These are phyloP conservation scores for Sciurus carolinensis DNA, from an alignment of 2,797 vertebrate genomes.

Conservation along the genomic window DNA sequence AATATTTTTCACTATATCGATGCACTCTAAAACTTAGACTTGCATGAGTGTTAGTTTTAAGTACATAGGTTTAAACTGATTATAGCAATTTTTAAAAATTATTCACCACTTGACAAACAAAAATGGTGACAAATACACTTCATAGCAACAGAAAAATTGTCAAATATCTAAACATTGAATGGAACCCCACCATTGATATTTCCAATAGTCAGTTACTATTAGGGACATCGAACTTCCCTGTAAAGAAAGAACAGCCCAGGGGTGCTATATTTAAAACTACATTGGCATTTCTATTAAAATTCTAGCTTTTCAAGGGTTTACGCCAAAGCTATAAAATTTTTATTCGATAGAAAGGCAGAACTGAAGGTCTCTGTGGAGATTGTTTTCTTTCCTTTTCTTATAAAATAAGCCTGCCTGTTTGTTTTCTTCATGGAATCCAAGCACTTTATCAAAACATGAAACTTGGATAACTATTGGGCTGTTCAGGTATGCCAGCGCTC, in stretches of 20 bases:
- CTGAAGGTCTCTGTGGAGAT: slow-evolving; percentile 74
- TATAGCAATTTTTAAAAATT: slow-evolving; percentile 18
- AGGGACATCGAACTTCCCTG: slow-evolving; percentile 62
- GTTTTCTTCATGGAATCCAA: slow-evolving; percentile 54
- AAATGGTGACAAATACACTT: slow-evolving; percentile 70
- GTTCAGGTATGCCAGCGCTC: background rate
- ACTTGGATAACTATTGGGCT: background rate
- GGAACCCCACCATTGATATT: slow-evolving; percentile 55
- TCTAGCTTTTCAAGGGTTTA: slow-evolving; percentile 80
- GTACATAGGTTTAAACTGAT: background rate
- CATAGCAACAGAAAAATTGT: slow-evolving; percentile 58
- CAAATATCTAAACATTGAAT: slow-evolving; percentile 49
- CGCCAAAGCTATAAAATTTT: slow-evolving; percentile 78
- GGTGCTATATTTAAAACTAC: slow-evolving; percentile 83
- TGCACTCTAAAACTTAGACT: slow-evolving; percentile 40
- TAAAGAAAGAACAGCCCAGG: slow-evolving; percentile 57
- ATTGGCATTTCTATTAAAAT: slow-evolving; percentile 84
- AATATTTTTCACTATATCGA: slow-evolving; percentile 2
- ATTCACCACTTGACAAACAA: slow-evolving; percentile 64
- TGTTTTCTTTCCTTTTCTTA: slow-evolving; percentile 74
- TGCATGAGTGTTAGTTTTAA: slow-evolving; percentile 46
- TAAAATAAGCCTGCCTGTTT: slow-evolving; percentile 75
- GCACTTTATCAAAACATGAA: slow-evolving; percentile 15
- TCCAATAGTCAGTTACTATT: slow-evolving; percentile 22
- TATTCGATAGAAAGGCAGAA: slow-evolving; percentile 76